Conservation (phyloP, 2,888 invertebrate species). For the Lasius fuliginosus region DNA sequence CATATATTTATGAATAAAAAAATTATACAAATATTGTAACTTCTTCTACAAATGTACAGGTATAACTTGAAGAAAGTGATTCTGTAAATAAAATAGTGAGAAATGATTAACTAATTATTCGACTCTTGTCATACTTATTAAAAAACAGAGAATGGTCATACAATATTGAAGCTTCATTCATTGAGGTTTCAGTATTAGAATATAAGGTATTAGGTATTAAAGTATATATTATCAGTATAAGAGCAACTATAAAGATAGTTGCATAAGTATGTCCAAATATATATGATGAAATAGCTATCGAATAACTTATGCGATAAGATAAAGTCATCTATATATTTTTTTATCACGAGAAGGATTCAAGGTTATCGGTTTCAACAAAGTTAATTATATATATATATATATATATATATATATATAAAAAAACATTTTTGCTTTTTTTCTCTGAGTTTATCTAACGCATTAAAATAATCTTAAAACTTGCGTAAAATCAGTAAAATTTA, state of each 20-base stretch:
- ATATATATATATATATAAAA: too few species aligned
- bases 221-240: neutral
- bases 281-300: neutral
- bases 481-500: neutral
- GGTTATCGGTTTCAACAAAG: conserved; percentile 11
- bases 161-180: neutral
- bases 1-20: too few species aligned
- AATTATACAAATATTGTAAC: too few species aligned
- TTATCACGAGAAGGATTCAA: neutral
- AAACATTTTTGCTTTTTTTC: neutral
- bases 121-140: neutral
- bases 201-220: too few species aligned
- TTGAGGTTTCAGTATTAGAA: neutral
- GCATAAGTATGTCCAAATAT: neutral
- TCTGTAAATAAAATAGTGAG: neutral
- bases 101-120: neutral
- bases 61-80: neutral
- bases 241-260: neutral
- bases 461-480: conserved; percentile 6
- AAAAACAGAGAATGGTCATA: neutral
- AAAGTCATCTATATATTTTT: neutral
- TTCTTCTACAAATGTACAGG: neutral
- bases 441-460: neutral
- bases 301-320: conserved; percentile 14
- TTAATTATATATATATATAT: neutral